These are phyloP conservation scores for Lateolabrax maculatus DNA, from an alignment of 2,797 vertebrate species.

Conservation along the genomic window DNA sequence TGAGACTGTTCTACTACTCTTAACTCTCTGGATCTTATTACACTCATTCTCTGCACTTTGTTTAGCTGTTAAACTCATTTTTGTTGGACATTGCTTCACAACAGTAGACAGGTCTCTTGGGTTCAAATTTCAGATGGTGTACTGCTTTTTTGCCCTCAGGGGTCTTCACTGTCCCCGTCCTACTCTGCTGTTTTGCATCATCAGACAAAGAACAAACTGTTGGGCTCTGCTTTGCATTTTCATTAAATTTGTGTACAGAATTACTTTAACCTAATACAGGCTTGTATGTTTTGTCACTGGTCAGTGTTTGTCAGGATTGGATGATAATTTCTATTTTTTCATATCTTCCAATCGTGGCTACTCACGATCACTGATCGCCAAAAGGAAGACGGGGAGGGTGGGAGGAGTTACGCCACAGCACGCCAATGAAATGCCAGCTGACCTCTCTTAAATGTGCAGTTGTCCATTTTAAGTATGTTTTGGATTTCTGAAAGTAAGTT, in stretches of 20 bases:
- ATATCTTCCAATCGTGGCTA: too few relatives aligned
- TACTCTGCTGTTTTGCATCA: conserved; percentile 39
- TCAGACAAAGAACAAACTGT: conserved; percentile 1
- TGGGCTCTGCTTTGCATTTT: conserved; percentile 40
- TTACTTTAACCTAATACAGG: background rate
- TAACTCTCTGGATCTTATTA: conserved; percentile 32
- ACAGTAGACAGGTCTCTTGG: conserved; percentile 20
- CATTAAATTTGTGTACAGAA: conserved; percentile 15
- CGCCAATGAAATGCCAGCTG: too few relatives aligned
- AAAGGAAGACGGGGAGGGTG: too few relatives aligned
- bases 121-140: conserved; percentile 47
- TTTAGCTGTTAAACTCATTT: conserved; percentile 42
- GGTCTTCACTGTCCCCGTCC: background rate
- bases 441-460: too few relatives aligned
- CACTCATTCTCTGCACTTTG: conserved; percentile 32
- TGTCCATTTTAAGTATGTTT: too few relatives aligned
- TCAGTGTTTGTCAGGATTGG: too few relatives aligned
- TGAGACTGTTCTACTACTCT: conserved; percentile 27
- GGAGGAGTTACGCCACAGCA: too few relatives aligned
- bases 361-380: too few relatives aligned
- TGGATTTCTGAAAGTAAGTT: too few relatives aligned
- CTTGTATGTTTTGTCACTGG: background rate
- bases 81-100: conserved; percentile 25
- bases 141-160: conserved; percentile 28
- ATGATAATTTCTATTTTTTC: too few relatives aligned